Percentiles rank a stretch among this genome's conserved stretches.
Conservation (phyloP, 2,113 vertebrate genomes). For the Catharus bicknelli region DNA sequence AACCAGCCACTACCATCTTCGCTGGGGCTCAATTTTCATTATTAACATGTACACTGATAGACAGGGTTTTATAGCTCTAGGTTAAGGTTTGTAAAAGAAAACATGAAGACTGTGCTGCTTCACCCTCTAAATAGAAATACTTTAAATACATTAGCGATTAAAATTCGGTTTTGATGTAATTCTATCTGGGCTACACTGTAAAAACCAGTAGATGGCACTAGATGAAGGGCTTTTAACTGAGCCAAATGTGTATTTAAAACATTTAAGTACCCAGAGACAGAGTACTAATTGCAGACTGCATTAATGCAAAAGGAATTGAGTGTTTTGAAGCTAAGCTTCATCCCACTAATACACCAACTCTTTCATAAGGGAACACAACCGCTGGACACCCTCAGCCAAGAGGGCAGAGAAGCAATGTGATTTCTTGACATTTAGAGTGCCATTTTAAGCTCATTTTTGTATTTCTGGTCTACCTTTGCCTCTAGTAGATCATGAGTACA, state of each 20-base stretch:
- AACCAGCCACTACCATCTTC: neutral
- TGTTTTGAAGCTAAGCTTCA: neutral
- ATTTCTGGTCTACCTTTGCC: neutral
- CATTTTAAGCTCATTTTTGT: neutral
- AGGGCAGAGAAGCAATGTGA: neutral
- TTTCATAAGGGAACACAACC: fast-evolving
- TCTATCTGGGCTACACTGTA: neutral
- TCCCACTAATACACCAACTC: neutral
- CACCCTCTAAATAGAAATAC: neutral
- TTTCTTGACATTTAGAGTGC: neutral
- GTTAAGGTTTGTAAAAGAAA: neutral
- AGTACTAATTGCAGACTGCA: neutral
- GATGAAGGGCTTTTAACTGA: neutral
- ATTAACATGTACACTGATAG: neutral
- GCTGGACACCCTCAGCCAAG: neutral
- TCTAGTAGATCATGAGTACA: no score
- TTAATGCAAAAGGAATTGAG: neutral
- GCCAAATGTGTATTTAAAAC: neutral
- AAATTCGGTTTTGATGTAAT: neutral
- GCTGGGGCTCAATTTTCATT: neutral
- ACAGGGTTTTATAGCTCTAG: neutral
- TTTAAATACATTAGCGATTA: neutral
- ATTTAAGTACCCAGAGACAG: no score
- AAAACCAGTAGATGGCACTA: slow-evolving; percentile 2
- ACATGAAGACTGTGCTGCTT: neutral